Evolutionary conservation across 2,113 vertebrate species (phyloP).

Genomic region (Cyanocitta stelleri): DNA sequence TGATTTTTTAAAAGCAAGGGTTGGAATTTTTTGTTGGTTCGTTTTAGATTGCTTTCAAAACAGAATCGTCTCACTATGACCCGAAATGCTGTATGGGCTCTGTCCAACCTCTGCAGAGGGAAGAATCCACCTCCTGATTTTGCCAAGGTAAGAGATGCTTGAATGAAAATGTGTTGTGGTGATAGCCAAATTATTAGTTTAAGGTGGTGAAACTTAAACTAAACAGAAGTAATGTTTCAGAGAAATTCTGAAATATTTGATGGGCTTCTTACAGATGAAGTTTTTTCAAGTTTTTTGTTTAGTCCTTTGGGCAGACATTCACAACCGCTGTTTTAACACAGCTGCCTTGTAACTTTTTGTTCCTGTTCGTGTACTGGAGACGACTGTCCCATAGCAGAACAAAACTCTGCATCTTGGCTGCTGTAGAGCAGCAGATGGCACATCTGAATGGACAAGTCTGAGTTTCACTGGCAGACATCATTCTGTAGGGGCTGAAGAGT

Average conservation of each 20-base stretch:
- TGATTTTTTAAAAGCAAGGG: neutral
- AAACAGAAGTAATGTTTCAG: neutral
- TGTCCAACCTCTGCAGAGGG: slow-evolving; percentile 97
- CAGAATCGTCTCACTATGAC: slow-evolving; percentile 98
- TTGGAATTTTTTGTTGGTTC: neutral
- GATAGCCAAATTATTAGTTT: neutral
- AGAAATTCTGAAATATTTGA: neutral
- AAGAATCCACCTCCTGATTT: slow-evolving; percentile 98
- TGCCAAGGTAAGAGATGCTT: slow-evolving; percentile 78
- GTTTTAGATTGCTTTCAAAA: slow-evolving; percentile 89
- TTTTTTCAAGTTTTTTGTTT: neutral
- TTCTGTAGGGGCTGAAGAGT: neutral
- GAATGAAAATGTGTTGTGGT: neutral
- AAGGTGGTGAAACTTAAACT: neutral
- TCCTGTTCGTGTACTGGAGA: neutral
- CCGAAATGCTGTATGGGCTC: slow-evolving; percentile 95
- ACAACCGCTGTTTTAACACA: neutral
- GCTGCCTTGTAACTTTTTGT: neutral
- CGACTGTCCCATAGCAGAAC: neutral
- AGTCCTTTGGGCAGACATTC: neutral
- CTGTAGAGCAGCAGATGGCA: neutral
- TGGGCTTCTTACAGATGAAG: neutral
- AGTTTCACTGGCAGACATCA: neutral
- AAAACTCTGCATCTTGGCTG: neutral
- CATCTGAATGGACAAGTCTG: neutral